Base-by-base conservation (phyloP, 2,797 vertebrate species). In the Pseudocheirus occidentalis region DNA sequence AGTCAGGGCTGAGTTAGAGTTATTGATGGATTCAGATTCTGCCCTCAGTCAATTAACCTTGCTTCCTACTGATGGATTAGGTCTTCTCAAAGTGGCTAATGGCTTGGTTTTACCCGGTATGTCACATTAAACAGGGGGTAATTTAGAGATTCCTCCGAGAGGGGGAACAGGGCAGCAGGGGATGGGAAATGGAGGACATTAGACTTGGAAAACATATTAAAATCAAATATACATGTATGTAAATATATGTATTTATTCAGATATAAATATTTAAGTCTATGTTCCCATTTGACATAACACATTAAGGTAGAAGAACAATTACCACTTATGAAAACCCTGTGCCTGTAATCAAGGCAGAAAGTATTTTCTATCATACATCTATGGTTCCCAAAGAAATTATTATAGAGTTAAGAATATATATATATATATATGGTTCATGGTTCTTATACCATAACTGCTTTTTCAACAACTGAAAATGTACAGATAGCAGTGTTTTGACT, bases 401-500 rank as follows among this genome's bases (percentile, higher is more conserved):
- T 52, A 91, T 56, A 91, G 95, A 92, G 96, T 97, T 4, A 90
- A 55, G 0, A 2, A 40, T 46, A 81, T 16, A 66, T 12, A 62
- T 31, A 59, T 31, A 59, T 18, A 59, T 14, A 95, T 96, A 90
- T 58, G 54, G 54, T 94, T 95, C 92, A 95, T 91, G 93, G 55
- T 95, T 95, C 94, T 94, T 96, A 90, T 95, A 97, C 96, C 95
- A 95, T 97, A 97, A 97, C 93, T 96, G 92, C 94, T 95, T 98
- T 97, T 93, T 96, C 91, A 96, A 97, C 94, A 96, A 97, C 97
- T 97, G 96, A 97, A 98, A 98, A 98, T 98, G 97, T 56, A 50
- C 96, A 97, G 96, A 96, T 97, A 95, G 96, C 55, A 96, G 91
- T 98, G 97, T 98, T 98, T 98, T 97, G 97, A 66, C 98, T 98